Percentiles rank a stretch among this genome's conserved stretches.
Conservation (phyloP, 2,888 invertebrate species). For the Lasioglossum pauxillum region DNA sequence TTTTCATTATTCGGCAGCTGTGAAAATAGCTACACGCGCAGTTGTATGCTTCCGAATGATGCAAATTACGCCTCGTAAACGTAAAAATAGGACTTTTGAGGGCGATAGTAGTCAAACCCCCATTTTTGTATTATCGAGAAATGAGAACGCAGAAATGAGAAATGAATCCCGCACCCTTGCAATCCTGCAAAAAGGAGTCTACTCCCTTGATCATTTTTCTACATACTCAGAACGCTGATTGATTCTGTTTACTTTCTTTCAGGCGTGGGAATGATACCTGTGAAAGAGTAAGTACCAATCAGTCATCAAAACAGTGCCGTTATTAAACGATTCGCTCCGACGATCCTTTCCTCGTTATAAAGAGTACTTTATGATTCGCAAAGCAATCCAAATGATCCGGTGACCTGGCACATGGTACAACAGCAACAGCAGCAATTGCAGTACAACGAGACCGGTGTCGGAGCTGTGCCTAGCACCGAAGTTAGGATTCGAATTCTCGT, state of each 20-base stretch:
- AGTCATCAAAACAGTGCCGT: constrained; percentile 49
- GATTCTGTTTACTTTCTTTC: constrained; percentile 84
- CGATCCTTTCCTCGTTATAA: constrained; percentile 46
- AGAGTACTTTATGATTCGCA: constrained; percentile 71
- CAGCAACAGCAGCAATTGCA: constrained; percentile 84
- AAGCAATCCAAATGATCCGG: constrained; percentile 90
- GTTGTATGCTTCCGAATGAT: too few relatives aligned
- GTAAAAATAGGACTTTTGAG: too few relatives aligned
- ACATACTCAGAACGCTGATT: neutral
- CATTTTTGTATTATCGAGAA: too few relatives aligned
- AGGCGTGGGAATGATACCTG: constrained; percentile 97
- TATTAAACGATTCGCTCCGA: neutral
- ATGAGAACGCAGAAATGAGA: too few relatives aligned
- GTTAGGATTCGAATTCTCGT: constrained; percentile 92
- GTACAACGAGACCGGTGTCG: constrained; percentile 86
- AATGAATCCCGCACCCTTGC: too few relatives aligned
- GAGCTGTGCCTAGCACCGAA: constrained; percentile 87
- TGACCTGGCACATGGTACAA: constrained; percentile 94
- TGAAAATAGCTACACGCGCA: too few relatives aligned
- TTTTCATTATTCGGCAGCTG: too few relatives aligned
- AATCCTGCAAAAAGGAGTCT: too few relatives aligned
- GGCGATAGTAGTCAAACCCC: too few relatives aligned
- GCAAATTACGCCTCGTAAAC: too few relatives aligned
- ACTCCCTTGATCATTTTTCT: neutral
- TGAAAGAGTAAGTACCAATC: constrained; percentile 92